Evolutionary conservation across 2,797 vertebrate species (phyloP).

Genomic region (Coranthus polyacanthus): DNA sequence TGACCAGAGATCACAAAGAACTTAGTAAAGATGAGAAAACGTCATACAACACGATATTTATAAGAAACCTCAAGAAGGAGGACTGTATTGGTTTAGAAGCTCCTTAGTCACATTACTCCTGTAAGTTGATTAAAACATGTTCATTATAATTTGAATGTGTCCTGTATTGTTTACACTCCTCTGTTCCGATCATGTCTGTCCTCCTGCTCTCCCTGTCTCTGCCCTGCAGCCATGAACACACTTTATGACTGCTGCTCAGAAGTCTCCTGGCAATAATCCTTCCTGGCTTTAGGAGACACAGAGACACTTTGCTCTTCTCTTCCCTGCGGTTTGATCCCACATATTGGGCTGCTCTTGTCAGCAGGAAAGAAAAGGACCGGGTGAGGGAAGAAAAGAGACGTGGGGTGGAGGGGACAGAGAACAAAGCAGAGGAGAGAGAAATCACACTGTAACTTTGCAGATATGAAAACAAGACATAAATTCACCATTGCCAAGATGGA

Average conservation of each 20-base stretch:
- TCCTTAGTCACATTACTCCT: too few relatives aligned
- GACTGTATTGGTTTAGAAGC: too few relatives aligned
- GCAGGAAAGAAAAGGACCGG: conserved; percentile 27
- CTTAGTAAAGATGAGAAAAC: too few relatives aligned
- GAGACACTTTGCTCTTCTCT: conserved; percentile 57
- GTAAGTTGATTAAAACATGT: too few relatives aligned
- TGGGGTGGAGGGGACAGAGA: conserved; percentile 22
- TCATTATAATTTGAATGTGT: too few relatives aligned
- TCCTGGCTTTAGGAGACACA: conserved; percentile 44
- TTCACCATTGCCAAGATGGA: conserved; percentile 48
- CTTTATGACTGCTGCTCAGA: conserved; percentile 54
- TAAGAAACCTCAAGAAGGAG: too few relatives aligned
- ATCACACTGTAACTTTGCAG: conserved; percentile 30
- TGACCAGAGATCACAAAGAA: too few relatives aligned
- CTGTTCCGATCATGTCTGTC: conserved; percentile 2
- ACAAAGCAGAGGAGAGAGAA: conserved; percentile 34
- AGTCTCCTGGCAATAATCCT: conserved; percentile 55
- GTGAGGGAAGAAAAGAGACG: conserved; percentile 29
- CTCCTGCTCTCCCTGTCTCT: background rate
- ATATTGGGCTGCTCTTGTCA: conserved; percentile 49
- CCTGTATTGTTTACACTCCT: background rate
- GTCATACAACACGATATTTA: too few relatives aligned
- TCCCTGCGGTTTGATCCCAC: conserved; percentile 60
- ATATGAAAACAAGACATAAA: conserved; percentile 52
- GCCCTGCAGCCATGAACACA: conserved; percentile 48